A percentile compares a stretch with the other conserved stretches of the same genome.
Evolutionary conservation across 2,888 invertebrate species (phyloP).

Genomic region (Parascotia fuliginaria): DNA sequence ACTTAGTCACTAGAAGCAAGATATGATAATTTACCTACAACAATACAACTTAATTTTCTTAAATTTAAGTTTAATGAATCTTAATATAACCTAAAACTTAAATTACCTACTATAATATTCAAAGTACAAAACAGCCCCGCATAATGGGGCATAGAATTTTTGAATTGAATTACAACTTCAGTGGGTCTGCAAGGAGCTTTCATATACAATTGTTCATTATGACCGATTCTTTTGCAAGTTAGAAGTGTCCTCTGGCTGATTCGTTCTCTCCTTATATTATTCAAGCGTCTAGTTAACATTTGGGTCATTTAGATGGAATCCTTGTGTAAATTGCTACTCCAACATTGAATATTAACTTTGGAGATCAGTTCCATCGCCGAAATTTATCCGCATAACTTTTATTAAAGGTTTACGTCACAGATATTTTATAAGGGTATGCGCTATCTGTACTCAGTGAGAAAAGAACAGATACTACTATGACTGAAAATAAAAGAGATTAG

Average conservation of each 20-base stretch:
- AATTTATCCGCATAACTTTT: constrained; percentile 35
- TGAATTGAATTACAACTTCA: constrained; percentile 16
- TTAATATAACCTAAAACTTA: too few relatives aligned
- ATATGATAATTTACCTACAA: too few relatives aligned
- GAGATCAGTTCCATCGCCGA: constrained; percentile 49
- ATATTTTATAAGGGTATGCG: too few relatives aligned
- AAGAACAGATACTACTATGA: too few relatives aligned
- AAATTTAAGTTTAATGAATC: too few relatives aligned
- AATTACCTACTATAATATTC: not conserved
- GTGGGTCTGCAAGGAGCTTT: constrained; percentile 8
- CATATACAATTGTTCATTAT: constrained; percentile 38
- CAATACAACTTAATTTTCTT: too few relatives aligned
- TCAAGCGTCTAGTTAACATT: constrained; percentile 58
- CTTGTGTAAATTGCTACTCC: constrained; percentile 66
- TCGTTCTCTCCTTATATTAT: constrained; percentile 56
- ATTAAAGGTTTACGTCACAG: constrained; percentile 3
- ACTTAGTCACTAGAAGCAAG: too few relatives aligned
- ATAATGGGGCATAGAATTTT: constrained; percentile 24
- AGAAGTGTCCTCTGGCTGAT: constrained; percentile 28
- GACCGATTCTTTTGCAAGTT: constrained; percentile 35
- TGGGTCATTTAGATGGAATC: constrained; percentile 58
- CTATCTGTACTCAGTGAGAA: too few relatives aligned
- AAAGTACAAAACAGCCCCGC: constrained; percentile 1
- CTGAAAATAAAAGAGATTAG: too few relatives aligned
- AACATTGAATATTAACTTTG: constrained; percentile 67